These are phyloP conservation scores for Lepus americanus DNA, from an alignment of 2,113 vertebrate genomes.

Conservation along the genomic window DNA sequence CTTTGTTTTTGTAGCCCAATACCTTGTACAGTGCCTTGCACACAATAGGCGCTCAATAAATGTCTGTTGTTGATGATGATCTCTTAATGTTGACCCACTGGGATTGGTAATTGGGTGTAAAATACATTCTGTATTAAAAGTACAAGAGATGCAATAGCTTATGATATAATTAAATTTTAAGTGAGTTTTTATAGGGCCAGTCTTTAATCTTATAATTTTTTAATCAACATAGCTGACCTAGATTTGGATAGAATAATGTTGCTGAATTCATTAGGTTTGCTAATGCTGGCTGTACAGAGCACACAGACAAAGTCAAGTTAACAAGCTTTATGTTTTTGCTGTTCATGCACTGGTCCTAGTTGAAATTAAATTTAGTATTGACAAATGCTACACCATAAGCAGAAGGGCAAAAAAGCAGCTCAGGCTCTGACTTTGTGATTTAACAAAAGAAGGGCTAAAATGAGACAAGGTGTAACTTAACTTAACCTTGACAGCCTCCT, in stretches of 20 bases:
- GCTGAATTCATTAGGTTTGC: constrained; percentile 51
- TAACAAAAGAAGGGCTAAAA: background rate
- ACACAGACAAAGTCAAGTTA: constrained; percentile 3
- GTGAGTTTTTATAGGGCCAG: background rate
- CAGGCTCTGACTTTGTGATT: background rate
- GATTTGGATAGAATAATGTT: constrained; percentile 24
- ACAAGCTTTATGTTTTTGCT: constrained; percentile 49
- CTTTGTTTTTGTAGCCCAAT: constrained; percentile 71
- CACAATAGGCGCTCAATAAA: constrained; percentile 80
- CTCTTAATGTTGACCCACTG: constrained; percentile 60
- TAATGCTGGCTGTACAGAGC: constrained; percentile 25
- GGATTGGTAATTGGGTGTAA: constrained; percentile 37
- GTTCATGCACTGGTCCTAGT: constrained; percentile 43
- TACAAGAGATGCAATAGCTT: background rate
- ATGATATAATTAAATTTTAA: constrained; percentile 53
- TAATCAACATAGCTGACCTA: constrained; percentile 59
- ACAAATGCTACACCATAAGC: background rate
- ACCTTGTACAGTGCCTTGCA: constrained; percentile 76
- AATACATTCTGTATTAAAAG: constrained; percentile 54
- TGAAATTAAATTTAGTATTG: constrained; percentile 65
- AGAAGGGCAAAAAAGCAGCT: background rate
- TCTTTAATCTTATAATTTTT: constrained; percentile 23
- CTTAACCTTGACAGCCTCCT: background rate
- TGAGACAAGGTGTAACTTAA: background rate
- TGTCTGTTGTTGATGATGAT: constrained; percentile 74